Base-by-base conservation (phyloP, 2,797 vertebrate genomes). In the Enteromius viviparus region DNA sequence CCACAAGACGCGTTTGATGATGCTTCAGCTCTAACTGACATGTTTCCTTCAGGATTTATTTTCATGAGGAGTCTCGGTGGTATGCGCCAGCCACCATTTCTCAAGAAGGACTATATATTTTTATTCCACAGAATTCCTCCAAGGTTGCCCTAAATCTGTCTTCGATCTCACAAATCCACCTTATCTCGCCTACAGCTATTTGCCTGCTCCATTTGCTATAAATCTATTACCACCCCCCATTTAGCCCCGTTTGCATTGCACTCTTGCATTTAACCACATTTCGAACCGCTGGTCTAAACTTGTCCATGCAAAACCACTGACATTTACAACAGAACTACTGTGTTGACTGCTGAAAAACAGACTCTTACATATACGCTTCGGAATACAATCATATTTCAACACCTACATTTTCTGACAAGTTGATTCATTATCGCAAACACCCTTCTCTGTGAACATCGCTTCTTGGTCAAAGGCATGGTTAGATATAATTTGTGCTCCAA, bases 131-230 rank as follows among this genome's bases (percentile, higher is more conserved):
- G 45, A 32, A 58, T 42, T 75, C 71, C 80, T 68, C 47, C 68
- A 65, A 78, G 55, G 68, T 65, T 69, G 75, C 60, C 80, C 84
- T 76, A 40, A 86, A 83, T 86, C 85, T 83, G 81, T 83, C 85
- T 79, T 60, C 76, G 65, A 42, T 60, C 76, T 86, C 68, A 66
- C 72, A 83, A 78, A 83, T 86, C 85, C 76, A 86, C 69, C 81
- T 75, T 69, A 75, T 49, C 80, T 74, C 45, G 85, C 80, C 85
- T 83, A 34, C 34, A 58, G 49, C 78, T 49, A 49, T 65, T 26
- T 66, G 60, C 68, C 80, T 32, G 70, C 76, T 70, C 62, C 64
- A 68, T 69, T 58, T 66, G 62, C 80, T 34, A 77, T 83, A 78
- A 78, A 77, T 83, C 81, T 83, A 68, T 83, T 83, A 83, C 34